phyloP scores from a whole-genome alignment of 2,797 vertebrate species.

The Merluccius polli region DNA sequence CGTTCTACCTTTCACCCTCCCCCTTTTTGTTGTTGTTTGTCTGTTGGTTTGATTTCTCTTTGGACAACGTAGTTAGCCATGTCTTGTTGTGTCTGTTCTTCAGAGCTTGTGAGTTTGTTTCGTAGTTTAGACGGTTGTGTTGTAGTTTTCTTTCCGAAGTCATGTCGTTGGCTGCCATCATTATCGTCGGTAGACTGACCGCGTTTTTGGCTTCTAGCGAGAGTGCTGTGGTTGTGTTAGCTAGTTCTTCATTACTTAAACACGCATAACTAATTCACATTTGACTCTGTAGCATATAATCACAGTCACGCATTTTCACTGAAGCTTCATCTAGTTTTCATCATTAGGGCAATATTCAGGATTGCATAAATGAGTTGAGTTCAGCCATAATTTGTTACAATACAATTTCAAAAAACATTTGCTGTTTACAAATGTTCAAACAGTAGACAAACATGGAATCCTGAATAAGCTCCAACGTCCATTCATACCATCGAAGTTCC shows the following conservation, averaged over 20 bases:
- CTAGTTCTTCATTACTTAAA: conserved; percentile 10
- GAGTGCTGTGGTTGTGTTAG: conserved; percentile 47
- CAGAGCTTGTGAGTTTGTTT: neutral
- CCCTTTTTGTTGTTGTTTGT: neutral
- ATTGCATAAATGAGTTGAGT: conserved; percentile 33
- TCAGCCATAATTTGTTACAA: neutral
- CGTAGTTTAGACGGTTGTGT: conserved; percentile 12
- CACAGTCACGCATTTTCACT: neutral
- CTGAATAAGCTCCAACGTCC: conserved; percentile 37
- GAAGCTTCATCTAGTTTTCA: conserved; percentile 12
- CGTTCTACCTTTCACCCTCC: conserved; percentile 19
- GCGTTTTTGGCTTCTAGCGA: conserved; percentile 22
- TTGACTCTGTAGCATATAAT: conserved; percentile 17
- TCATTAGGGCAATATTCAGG: conserved; percentile 14
- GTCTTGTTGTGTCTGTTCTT: conserved; percentile 23
- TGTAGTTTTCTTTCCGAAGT: conserved; percentile 1
- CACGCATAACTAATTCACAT: neutral
- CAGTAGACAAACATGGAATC: conserved; percentile 36
- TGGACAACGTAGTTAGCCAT: conserved; percentile 2
- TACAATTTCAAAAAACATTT: neutral
- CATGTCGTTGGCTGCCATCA: neutral
- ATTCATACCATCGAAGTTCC: conserved; percentile 15
- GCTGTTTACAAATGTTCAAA: conserved; percentile 5
- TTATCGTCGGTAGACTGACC: neutral
- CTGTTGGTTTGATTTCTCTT: conserved; percentile 13